These are phyloP conservation scores for Rhabdornis inornatus DNA, from an alignment of 2,113 vertebrate genomes.

Conservation along the genomic window DNA sequence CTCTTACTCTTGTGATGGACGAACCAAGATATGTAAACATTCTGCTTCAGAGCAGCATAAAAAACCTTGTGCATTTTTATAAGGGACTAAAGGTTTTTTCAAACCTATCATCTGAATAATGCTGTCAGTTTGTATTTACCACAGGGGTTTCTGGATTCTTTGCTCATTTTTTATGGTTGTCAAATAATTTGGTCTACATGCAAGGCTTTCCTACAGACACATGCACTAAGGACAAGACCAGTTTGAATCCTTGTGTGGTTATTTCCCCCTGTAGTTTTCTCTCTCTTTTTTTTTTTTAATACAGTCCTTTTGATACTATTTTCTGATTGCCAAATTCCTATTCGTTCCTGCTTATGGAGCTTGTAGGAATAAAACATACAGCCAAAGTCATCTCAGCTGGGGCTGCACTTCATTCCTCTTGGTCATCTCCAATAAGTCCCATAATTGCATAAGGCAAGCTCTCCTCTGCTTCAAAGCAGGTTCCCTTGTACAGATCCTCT, in stretches of 20 bases:
- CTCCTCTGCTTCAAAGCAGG: background rate
- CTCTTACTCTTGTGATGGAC: background rate
- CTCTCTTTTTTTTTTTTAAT: background rate
- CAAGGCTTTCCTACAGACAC: background rate
- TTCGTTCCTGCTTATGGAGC: background rate
- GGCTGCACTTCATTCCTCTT: background rate
- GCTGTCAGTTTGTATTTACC: conserved; percentile 42
- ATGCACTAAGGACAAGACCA: background rate
- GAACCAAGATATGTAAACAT: background rate
- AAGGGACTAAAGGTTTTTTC: conserved; percentile 33
- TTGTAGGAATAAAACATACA: background rate
- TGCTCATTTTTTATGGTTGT: conserved; percentile 3
- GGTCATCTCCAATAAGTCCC: background rate
- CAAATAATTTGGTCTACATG: conserved; percentile 19
- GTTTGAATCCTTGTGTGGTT: background rate
- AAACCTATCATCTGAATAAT: background rate
- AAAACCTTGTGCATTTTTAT: background rate
- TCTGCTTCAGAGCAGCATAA: background rate
- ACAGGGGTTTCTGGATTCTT: background rate
- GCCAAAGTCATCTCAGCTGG: background rate
- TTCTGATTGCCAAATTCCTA: background rate
- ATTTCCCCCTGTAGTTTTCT: background rate
- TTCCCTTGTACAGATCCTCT: background rate
- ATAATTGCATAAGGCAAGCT: background rate
- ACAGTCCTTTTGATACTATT: background rate